These are phyloP conservation scores for Ophthalmolycus amberensis DNA, from an alignment of 2,113 vertebrate species.

Conservation along the genomic window DNA sequence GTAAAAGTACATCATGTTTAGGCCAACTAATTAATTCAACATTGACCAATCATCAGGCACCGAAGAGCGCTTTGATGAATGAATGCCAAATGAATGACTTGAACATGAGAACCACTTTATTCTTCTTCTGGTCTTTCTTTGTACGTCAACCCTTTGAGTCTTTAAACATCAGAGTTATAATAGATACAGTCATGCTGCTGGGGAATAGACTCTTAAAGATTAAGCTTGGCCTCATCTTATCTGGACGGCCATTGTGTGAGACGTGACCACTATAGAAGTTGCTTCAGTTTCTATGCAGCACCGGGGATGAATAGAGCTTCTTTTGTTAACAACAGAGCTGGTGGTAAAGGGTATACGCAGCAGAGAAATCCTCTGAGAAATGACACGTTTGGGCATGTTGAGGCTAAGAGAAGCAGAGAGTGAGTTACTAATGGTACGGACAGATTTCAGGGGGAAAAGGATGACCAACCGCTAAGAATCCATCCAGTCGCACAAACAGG, in stretches of 20 bases:
- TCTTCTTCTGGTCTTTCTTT: slow-evolving; percentile 23
- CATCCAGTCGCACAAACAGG: slow-evolving; percentile 18
- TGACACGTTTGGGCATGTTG: slow-evolving; percentile 12
- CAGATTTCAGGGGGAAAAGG: slow-evolving; percentile 1
- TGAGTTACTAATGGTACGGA: neutral
- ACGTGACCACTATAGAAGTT: slow-evolving; percentile 23
- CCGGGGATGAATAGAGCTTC: slow-evolving; percentile 5
- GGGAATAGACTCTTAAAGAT: slow-evolving; percentile 50
- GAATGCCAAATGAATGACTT: slow-evolving; percentile 27
- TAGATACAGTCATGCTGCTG: slow-evolving; percentile 8
- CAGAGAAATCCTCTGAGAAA: slow-evolving; percentile 37
- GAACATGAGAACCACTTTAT: slow-evolving; percentile 32
- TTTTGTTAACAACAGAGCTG: slow-evolving; percentile 40
- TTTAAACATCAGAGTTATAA: slow-evolving; percentile 27
- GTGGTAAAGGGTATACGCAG: slow-evolving; percentile 24
- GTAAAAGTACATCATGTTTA: slow-evolving; percentile 7
- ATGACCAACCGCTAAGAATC: neutral
- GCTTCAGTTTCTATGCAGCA: slow-evolving; percentile 33
- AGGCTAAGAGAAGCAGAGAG: slow-evolving; percentile 29
- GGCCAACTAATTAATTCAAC: slow-evolving; percentile 17
- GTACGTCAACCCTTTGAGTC: slow-evolving; percentile 27
- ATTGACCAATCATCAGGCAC: slow-evolving; percentile 17
- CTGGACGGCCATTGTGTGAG: slow-evolving; percentile 33
- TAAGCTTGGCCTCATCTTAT: slow-evolving; percentile 49
- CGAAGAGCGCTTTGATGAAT: neutral